Conservation (phyloP, 2,113 vertebrate genomes). For the Ophthalmolycus amberensis region DNA sequence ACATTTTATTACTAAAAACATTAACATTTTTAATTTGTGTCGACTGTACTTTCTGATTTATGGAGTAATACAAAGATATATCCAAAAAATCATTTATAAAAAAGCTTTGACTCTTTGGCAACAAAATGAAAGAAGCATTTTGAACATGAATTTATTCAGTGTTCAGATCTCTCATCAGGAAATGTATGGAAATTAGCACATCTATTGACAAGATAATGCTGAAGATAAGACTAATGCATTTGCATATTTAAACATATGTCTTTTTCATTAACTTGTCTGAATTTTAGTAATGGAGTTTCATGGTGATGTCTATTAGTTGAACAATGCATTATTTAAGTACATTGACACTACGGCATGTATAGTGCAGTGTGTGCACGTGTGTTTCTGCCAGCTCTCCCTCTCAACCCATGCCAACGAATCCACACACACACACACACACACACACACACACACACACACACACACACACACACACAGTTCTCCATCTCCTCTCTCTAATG, state of each 20-base stretch:
- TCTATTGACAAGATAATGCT: too few relatives aligned
- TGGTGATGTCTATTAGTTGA: neutral
- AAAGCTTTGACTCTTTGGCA: too few relatives aligned
- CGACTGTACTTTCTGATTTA: too few relatives aligned
- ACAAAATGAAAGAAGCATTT: too few relatives aligned
- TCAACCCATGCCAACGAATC: slow-evolving; percentile 15
- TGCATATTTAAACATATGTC: neutral
- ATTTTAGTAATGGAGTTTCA: slow-evolving; percentile 1
- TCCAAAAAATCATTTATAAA: too few relatives aligned
- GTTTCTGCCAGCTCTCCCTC: slow-evolving; percentile 30
- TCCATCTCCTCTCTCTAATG: slow-evolving; percentile 53
- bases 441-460: slow-evolving; percentile 27
- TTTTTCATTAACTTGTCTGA: neutral
- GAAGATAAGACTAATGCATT: neutral
- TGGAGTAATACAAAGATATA: too few relatives aligned
- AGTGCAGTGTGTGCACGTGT: neutral
- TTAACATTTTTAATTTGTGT: too few relatives aligned
- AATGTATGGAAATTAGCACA: too few relatives aligned
- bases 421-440: slow-evolving; percentile 20
- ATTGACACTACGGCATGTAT: neutral
- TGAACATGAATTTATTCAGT: too few relatives aligned
- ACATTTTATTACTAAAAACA: too few relatives aligned
- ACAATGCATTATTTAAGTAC: slow-evolving; percentile 7
- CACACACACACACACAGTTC: slow-evolving; percentile 3
- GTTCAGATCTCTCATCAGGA: too few relatives aligned